These are phyloP conservation scores for Drosophila varians DNA, from an alignment of 1,140 invertebrate species.

Conservation along the genomic window DNA sequence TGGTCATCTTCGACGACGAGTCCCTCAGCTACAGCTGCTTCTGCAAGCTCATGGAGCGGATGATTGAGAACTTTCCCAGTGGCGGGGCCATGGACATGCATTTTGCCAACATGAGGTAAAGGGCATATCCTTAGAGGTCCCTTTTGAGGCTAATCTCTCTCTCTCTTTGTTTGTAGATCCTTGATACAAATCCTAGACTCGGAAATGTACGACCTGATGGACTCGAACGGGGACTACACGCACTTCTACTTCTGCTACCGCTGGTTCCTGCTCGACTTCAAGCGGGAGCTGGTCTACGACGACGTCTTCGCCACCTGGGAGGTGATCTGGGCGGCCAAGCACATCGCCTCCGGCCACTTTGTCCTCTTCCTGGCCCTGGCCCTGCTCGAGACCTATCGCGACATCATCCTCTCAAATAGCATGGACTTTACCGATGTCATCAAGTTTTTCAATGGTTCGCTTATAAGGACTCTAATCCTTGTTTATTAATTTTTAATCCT, in stretches of 20 bases:
- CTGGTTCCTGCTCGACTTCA: slow-evolving; percentile 92
- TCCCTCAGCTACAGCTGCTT: slow-evolving; percentile 96
- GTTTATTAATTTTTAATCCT: not conserved
- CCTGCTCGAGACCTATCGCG: slow-evolving; percentile 95
- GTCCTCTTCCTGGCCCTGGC: slow-evolving; percentile 96
- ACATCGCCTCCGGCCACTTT: slow-evolving; percentile 94
- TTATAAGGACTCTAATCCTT: too few species aligned
- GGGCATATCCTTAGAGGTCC: slow-evolving; percentile 84
- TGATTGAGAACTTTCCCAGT: slow-evolving; percentile 96
- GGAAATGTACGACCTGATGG: slow-evolving; percentile 97
- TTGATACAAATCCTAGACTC: slow-evolving; percentile 95
- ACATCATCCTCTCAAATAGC: slow-evolving; percentile 96
- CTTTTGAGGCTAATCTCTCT: not conserved
- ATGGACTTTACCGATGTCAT: slow-evolving; percentile 99
- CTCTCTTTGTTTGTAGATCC: slow-evolving; percentile 84
- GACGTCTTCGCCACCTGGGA: slow-evolving; percentile 98
- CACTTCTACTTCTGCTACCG: slow-evolving; percentile 99
- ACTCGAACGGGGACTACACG: slow-evolving; percentile 96
- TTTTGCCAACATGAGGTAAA: slow-evolving; percentile 96
- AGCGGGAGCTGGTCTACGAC: slow-evolving; percentile 94
- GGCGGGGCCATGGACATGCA: slow-evolving; percentile 97
- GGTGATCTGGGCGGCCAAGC: slow-evolving; percentile 96
- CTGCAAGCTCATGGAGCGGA: slow-evolving; percentile 94
- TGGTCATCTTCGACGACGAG: slow-evolving; percentile 97
- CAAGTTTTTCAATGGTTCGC: slow-evolving; percentile 97